phyloP scores from a whole-genome alignment of 2,797 vertebrate species.

The Eremophila alpestris region DNA sequence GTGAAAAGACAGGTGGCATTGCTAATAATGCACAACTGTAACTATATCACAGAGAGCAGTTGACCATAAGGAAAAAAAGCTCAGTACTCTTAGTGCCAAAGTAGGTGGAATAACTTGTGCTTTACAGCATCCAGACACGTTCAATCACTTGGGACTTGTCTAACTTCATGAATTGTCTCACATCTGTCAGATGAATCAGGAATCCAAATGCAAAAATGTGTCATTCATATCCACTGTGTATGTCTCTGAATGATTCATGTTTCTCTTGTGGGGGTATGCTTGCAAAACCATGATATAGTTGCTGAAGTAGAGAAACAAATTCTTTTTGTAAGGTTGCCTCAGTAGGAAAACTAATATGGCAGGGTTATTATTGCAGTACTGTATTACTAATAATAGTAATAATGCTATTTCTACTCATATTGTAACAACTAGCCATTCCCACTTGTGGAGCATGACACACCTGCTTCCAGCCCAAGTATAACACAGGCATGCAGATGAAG shows the following conservation, averaged over 20 bases:
- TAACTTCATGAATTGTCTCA: slow-evolving; percentile 15
- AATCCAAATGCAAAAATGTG: slow-evolving; percentile 32
- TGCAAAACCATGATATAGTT: neutral
- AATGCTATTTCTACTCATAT: neutral
- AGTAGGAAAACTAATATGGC: neutral
- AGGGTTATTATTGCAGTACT: neutral
- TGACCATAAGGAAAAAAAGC: neutral
- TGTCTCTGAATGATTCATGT: neutral
- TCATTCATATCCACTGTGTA: neutral
- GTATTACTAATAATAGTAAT: neutral
- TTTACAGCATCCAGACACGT: neutral
- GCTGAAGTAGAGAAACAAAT: neutral
- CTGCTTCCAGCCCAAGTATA: neutral
- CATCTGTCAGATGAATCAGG: slow-evolving; percentile 46
- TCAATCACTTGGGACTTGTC: slow-evolving; percentile 6
- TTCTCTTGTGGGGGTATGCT: neutral
- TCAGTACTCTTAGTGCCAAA: slow-evolving; percentile 6
- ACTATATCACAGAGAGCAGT: neutral
- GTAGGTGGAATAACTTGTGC: slow-evolving; percentile 27
- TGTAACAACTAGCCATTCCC: neutral
- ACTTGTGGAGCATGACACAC: neutral
- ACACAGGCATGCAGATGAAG: neutral
- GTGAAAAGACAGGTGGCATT: neutral
- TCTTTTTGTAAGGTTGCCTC: neutral
- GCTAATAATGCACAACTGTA: neutral